Conservation (phyloP, 2,797 vertebrate genomes). For the Sebastes steindachneri region DNA sequence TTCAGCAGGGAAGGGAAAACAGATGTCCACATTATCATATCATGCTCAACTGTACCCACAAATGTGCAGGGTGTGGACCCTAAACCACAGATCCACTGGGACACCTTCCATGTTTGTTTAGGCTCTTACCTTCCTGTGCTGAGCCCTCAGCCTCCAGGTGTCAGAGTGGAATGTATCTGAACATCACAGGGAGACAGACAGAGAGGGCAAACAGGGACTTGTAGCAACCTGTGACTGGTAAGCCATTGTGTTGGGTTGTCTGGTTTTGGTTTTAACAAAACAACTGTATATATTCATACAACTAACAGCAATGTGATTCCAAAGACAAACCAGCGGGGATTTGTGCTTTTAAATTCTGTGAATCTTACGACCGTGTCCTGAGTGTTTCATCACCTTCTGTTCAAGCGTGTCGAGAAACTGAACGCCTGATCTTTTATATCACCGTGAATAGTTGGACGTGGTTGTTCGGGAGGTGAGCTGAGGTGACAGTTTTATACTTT, state of each 20-base stretch:
- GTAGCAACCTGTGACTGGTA: conserved; percentile 61
- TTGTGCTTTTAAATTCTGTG: neutral
- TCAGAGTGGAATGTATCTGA: conserved; percentile 70
- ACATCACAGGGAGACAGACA: conserved; percentile 41
- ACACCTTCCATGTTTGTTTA: conserved; percentile 55
- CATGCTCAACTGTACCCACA: neutral
- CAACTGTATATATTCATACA: neutral
- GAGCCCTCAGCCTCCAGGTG: conserved; percentile 72
- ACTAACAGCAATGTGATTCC: neutral
- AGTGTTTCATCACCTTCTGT: neutral
- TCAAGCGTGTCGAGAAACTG: neutral
- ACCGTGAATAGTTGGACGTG: neutral
- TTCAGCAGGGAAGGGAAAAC: neutral
- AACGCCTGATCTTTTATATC: neutral
- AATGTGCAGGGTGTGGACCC: conserved; percentile 27
- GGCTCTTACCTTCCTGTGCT: conserved; percentile 58
- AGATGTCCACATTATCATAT: neutral
- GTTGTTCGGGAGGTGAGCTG: neutral
- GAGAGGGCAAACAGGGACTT: conserved; percentile 45
- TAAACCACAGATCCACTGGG: conserved; percentile 19
- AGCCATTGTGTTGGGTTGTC: conserved; percentile 7
- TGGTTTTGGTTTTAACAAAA: conserved; percentile 16
- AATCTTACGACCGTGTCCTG: neutral
- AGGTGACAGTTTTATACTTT: conserved; percentile 7
- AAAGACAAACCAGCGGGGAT: neutral